Base-by-base conservation (phyloP, 1,140 invertebrate genomes). In the honey bee (Apis mellifera) region DNA sequence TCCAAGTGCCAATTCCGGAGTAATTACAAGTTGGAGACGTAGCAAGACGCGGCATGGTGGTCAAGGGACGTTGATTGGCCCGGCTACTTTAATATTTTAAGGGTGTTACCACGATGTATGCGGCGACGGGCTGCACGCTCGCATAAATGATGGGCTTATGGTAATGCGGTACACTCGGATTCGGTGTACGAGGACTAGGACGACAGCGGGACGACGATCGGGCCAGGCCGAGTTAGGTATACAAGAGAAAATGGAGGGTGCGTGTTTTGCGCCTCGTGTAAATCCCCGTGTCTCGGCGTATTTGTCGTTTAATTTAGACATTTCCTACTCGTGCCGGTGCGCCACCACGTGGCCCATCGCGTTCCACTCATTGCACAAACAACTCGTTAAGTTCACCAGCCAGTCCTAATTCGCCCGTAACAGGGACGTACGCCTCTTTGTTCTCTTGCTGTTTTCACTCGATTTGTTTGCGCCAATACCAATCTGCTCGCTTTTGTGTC, bases 291-390 rank as follows among this genome's bases (percentile, higher is more conserved):
- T 92, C 91, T 91, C 90, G 86, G 83, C 90, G 90, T 92, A 93
- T 93, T 93, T 93, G 92, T 93, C 92, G 91, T 92, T 92, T 93
- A 92, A 92, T 93, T 93, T 91, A 92, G 91, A 91, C 90, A 90
- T 93, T 92, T 93, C 89, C 91, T 88, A 85, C 89, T 77, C 78
- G 75, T 84, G 80, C 83, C 84, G 76, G 85, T 85, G 84, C 83
- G 84, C 84, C 75, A 83, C 85, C 85, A 86, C 84, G 85, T 83
- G 89, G 79, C 87, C 85, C 85, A 86, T 86, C 89, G 85, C 82
- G 80, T 86, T 90, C 73, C 90, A 77, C 81, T 89, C 89, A 82
- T 90, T 86, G 86, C 72, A 86, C 88, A 87, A 91, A 90, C 89
- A 87, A 90, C 82, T 91, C 86, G 86, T 91, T 89, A 87, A 90